These are phyloP conservation scores for Cephus cinctus DNA, from an alignment of 1,140 invertebrate genomes.

Conservation along the genomic window DNA sequence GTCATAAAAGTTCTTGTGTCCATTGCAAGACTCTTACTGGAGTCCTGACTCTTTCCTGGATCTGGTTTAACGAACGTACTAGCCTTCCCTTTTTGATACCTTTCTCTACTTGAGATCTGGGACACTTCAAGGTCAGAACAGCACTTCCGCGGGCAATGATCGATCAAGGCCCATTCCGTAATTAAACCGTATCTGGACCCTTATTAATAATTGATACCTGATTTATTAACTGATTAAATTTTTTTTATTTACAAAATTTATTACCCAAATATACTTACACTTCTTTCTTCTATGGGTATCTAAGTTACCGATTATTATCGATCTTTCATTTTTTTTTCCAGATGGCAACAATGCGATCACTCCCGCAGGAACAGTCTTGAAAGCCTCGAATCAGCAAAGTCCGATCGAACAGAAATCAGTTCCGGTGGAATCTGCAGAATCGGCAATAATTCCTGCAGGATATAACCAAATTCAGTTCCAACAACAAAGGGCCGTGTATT, in stretches of 20 bases:
- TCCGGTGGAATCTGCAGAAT: background rate
- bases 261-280: background rate
- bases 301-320: background rate
- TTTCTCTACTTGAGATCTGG: background rate
- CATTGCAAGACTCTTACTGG: too few relatives aligned
- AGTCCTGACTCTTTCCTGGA: too few relatives aligned
- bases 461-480: background rate
- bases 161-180: slow-evolving; percentile 18
- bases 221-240: too few relatives aligned
- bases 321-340: background rate
- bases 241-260: too few relatives aligned
- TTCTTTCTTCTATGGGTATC: background rate
- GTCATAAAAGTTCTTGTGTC: too few relatives aligned
- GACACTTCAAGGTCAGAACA: slow-evolving; percentile 23
- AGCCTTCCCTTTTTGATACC: slow-evolving; percentile 21
- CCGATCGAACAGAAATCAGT: background rate
- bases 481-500: background rate
- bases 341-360: slow-evolving; percentile 9
- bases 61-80: too few relatives aligned
- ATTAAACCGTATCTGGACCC: too few relatives aligned
- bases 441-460: background rate
- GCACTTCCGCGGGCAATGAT: slow-evolving; percentile 26
- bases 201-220: too few relatives aligned
- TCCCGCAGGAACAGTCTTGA: slow-evolving; percentile 10
- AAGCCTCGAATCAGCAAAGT: background rate